Base-by-base conservation (phyloP, 2,113 vertebrate genomes). In the Physeter macrocephalus region DNA sequence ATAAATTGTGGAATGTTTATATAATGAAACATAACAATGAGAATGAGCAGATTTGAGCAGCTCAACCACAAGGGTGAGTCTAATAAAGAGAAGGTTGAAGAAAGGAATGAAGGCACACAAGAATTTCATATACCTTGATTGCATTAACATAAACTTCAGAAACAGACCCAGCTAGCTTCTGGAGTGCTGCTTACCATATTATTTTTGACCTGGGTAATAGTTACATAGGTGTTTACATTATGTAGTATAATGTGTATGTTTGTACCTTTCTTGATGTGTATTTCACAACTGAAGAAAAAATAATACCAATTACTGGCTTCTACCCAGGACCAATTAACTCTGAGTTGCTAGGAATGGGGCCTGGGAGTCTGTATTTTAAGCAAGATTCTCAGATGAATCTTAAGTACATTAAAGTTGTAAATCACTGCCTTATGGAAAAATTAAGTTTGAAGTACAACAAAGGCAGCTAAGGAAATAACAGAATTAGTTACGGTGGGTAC, bases 331-430 rank as follows among this genome's bases (percentile, higher is more conserved):
- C 64, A 75, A 31, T 74, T 86, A 87, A 82, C 31, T 94, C 15
- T 67, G 39, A 81, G 49, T 95, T 6, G 21, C 49, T 90, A 90
- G 85, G 27, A 71, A 82, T 72, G 21, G 27, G 59, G 12, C 27
- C 80, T 71, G 4, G 5, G 9, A 91, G 49, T 85, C 57, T 43
- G 1, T 94, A 77, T 94, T 93, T 91, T 91, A 82, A 93, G 23
- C 41, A 74, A 11, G 21, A 87, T 93, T 96, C 39, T 90, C 61
- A 87, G 57, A 14, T 90, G 69, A 85, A 52, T 72, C 43, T 54
- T 66, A 67, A 61, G 9, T 8, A 82, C n/a, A n/a, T 74, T 96
- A 75, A 86, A 93, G 49, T 96, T 86, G 15, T 86, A 88, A 88
- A 66, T 88, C 23, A 7, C 8, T 75, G 18, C n/a, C n/a, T 92